Evolutionary conservation across 2,888 invertebrate genomes (phyloP).

Genomic region (Drosophila nigricruria): DNA sequence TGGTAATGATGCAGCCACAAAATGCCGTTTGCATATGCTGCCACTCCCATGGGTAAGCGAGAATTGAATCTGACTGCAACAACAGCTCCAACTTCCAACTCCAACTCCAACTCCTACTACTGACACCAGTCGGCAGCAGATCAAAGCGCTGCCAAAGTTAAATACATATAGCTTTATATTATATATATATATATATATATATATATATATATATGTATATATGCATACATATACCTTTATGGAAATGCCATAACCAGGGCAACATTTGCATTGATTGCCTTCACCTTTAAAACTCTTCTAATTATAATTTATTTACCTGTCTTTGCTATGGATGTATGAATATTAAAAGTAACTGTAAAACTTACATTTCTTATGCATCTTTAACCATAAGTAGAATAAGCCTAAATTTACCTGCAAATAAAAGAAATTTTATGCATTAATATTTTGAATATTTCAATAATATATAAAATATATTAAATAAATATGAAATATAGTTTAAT

Average conservation of each 20-base stretch:
- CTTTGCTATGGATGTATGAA: background rate
- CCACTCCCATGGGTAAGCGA: slow-evolving; percentile 64
- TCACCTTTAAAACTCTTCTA: slow-evolving; percentile 10
- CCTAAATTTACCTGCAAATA: slow-evolving; percentile 31
- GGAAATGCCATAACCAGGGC: slow-evolving; percentile 8
- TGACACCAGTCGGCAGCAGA: slow-evolving; percentile 46
- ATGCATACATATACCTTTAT: background rate
- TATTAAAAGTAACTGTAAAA: background rate
- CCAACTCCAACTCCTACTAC: slow-evolving; percentile 10
- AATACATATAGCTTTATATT: slow-evolving; percentile 18
- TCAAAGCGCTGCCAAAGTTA: slow-evolving; percentile 64
- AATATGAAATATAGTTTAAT: too few species aligned
- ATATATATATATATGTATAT: background rate
- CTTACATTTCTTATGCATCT: background rate
- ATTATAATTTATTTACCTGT: background rate
- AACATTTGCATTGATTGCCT: slow-evolving; percentile 35
- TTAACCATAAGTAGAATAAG: background rate
- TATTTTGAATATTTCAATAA: background rate
- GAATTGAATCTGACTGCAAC: slow-evolving; percentile 21
- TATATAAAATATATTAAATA: too few species aligned
- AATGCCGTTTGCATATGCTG: slow-evolving; percentile 75
- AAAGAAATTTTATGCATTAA: background rate
- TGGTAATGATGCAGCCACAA: slow-evolving; percentile 79
- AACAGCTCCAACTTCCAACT: slow-evolving; percentile 7
- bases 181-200: slow-evolving; percentile 11